Conservation (phyloP, 2,113 vertebrate genomes). For the Toxotes jaculatrix region DNA sequence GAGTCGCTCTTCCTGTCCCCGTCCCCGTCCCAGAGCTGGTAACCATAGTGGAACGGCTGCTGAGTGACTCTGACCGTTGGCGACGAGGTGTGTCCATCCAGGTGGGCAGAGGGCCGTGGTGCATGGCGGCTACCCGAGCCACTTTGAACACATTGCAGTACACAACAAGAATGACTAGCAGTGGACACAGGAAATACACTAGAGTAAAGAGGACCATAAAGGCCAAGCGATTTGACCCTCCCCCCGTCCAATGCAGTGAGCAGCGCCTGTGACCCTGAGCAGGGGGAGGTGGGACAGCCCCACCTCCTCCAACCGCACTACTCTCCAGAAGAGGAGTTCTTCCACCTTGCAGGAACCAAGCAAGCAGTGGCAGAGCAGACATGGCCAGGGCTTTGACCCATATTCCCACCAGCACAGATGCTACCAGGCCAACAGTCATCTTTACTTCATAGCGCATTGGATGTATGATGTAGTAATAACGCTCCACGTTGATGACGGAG, state of each 20-base stretch:
- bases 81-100: constrained; percentile 95
- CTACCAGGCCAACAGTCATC: constrained; percentile 93
- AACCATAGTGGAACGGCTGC: constrained; percentile 96
- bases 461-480: constrained; percentile 98
- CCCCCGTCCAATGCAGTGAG: constrained; percentile 92
- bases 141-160: constrained; percentile 99
- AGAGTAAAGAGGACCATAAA: constrained; percentile 94
- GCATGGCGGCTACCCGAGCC: constrained; percentile 96
- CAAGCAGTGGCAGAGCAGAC: constrained; percentile 92
- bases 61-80: constrained; percentile 92
- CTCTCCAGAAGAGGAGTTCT: constrained; percentile 74
- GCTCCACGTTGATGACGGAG: constrained; percentile 97
- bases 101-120: constrained; percentile 93
- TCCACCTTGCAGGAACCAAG: constrained; percentile 88
- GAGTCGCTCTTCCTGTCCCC: constrained; percentile 86
- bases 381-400: constrained; percentile 97
- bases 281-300: constrained; percentile 53
- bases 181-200: constrained; percentile 94
- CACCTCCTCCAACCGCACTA: constrained; percentile 60
- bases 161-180: constrained; percentile 94
- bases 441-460: constrained; percentile 99
- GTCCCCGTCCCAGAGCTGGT: constrained; percentile 88
- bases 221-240: constrained; percentile 90
- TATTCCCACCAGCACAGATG: constrained; percentile 92
- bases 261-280: constrained; percentile 85